phyloP scores from a whole-genome alignment of 1,140 invertebrate species.

The Hylyphantes graminicola region DNA sequence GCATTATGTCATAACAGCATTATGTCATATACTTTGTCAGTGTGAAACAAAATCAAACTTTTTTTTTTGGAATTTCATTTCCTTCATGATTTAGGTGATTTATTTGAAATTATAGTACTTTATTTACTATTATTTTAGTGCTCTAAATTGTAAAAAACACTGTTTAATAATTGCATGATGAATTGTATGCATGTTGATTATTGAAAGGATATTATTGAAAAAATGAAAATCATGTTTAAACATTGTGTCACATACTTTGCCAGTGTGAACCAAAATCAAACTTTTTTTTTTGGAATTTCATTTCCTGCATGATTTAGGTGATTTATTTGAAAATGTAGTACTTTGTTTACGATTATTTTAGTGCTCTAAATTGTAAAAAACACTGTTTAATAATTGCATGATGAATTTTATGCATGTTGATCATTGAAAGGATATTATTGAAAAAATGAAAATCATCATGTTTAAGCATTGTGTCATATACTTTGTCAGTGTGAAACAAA shows the following conservation, averaged over 20 bases:
- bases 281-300: background rate
- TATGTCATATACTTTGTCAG: background rate
- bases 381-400: slow-evolving; percentile 24
- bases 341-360: background rate
- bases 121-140: background rate
- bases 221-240: slow-evolving; percentile 7
- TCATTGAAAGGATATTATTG: slow-evolving; percentile 3
- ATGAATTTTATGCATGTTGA: slow-evolving; percentile 35
- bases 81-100: background rate
- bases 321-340: background rate
- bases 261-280: background rate
- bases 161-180: slow-evolving; percentile 20
- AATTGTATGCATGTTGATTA: slow-evolving; percentile 28
- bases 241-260: background rate
- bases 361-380: background rate
- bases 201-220: slow-evolving; percentile 4
- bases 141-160: background rate
- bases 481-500: background rate
- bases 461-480: background rate
- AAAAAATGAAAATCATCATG: background rate
- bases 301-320: background rate
- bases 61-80: background rate
- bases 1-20: background rate
- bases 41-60: background rate
- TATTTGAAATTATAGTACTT: background rate